These are phyloP conservation scores for Calephelis perditalis DNA, from an alignment of 2,888 invertebrate species.

Conservation along the genomic window DNA sequence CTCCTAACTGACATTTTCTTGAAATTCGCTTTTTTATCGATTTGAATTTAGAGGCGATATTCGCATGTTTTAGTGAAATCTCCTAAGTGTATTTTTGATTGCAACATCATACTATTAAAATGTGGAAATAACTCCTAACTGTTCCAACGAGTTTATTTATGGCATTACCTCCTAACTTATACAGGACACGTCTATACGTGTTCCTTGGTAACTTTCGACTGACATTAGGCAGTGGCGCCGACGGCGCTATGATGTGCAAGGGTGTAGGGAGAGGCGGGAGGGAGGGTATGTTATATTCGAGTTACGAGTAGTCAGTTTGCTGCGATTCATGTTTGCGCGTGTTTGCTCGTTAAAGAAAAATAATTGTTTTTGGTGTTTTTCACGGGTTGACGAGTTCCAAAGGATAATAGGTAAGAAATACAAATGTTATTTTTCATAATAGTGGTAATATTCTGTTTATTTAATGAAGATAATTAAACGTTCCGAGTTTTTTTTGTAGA, in stretches of 20 bases:
- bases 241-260: not conserved
- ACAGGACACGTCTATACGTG: slow-evolving; percentile 11
- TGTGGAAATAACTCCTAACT: slow-evolving; percentile 1
- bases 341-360: slow-evolving; percentile 2
- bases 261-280: slow-evolving; percentile 1
- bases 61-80: slow-evolving; percentile 1
- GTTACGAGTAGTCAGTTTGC: slow-evolving; percentile 3
- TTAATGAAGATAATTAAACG: slow-evolving; percentile 10
- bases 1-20: too few species aligned
- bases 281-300: not conserved
- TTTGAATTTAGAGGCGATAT: not conserved
- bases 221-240: slow-evolving; percentile 3
- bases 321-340: slow-evolving; percentile 12
- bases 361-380: slow-evolving; percentile 3
- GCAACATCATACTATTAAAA: too few species aligned
- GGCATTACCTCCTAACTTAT: slow-evolving; percentile 14
- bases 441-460: slow-evolving; percentile 13
- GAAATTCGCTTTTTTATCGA: not conserved
- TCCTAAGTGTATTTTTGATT: not conserved
- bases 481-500: slow-evolving; percentile 14
- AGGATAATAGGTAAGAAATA: slow-evolving; percentile 15
- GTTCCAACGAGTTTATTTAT: slow-evolving; percentile 9
- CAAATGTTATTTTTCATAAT: slow-evolving; percentile 7
- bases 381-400: slow-evolving; percentile 8
- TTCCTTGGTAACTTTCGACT: slow-evolving; percentile 6